Evolutionary conservation across 2,113 vertebrate species (phyloP), one percentile per base, ranked within the genome.

Genomic region (Gasterosteus nipponicus): DNA sequence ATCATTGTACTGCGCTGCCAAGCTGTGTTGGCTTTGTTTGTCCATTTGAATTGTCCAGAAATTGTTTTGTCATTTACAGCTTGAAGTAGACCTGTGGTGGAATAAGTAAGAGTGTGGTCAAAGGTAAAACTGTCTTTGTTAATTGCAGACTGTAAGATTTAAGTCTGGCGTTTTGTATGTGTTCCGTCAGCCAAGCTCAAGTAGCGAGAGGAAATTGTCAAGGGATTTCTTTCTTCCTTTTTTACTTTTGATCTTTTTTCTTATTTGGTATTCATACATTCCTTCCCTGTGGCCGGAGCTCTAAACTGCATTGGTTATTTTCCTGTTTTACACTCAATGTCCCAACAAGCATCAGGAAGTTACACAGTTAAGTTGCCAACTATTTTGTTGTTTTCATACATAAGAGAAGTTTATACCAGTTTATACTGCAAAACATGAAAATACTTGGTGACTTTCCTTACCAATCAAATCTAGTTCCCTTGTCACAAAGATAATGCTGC

Each of bases 1-100:
- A 80, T 90, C 84, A 85, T 86, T 92, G 88, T 90, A 86, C 87
- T 86, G 71, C 86, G 91, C 87, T 93, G 90, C 89, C 81, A 77
- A 61, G 81, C 84, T 92, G 85, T 89, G 90, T 87, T 91, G 87
- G 85, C 81, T 91, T 83, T 92, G 90, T 92, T 93, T 89, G 89
- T 92, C 80, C 81, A 77, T 90, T 88, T 92, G 91, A 90, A 93
- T 90, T 91, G 89, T 92, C 89, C 89, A 77, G 77, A 89, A 76
- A 84, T 86, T 88, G 91, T 81, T 85, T 72, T 91, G 75, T 86
- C 83, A 82, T 89, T 89, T 87, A 87, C 81, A 82, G 78, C 69
- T 56, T 38, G 61, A 78, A 54, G 80, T 77, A 31, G 70, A 75
- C 71, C 70, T 6, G 3, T 31, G 46, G 61, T 73, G 67, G 54